Conservation (phyloP, 2,888 invertebrate species). For the Dicyrtoma fusca region DNA sequence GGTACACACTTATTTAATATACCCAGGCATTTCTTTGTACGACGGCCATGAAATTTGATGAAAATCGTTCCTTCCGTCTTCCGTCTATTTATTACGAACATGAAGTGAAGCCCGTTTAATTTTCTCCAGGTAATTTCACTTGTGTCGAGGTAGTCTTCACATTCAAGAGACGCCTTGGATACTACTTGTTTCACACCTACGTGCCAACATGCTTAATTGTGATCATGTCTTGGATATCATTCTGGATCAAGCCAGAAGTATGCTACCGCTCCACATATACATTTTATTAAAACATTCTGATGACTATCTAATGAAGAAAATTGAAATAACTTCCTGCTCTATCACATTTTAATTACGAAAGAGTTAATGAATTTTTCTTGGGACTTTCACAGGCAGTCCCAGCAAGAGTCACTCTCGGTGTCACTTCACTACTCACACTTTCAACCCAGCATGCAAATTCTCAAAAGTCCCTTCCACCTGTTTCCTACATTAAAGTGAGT, state of each 20-base stretch:
- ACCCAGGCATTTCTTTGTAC: too few species aligned
- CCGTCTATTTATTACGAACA: too few species aligned
- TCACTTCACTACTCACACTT: conserved; percentile 59
- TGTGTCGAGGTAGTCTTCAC: conserved; percentile 88
- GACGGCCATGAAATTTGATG: too few species aligned
- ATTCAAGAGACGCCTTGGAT: conserved; percentile 82
- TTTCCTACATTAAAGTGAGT: conserved; percentile 61
- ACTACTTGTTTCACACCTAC: conserved; percentile 90
- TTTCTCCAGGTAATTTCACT: conserved; percentile 78
- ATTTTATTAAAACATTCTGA: conserved; percentile 1
- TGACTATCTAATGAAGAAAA: too few species aligned
- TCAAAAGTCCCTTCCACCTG: conserved; percentile 60
- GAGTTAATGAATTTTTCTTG: not conserved
- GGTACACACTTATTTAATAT: not conserved
- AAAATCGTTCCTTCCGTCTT: too few species aligned
- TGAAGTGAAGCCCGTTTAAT: conserved; percentile 21
- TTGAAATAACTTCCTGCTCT: not conserved
- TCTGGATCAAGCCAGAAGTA: conserved; percentile 58
- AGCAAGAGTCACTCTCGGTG: conserved; percentile 61
- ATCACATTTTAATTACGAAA: not conserved
- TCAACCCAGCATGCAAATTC: conserved; percentile 60
- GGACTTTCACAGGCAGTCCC: conserved; percentile 59
- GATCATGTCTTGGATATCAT: conserved; percentile 60
- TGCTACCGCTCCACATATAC: not conserved
- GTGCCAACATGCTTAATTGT: conserved; percentile 91